phyloP scores from a whole-genome alignment of 1,140 invertebrate genomes.

The Drosophila repletoides region DNA sequence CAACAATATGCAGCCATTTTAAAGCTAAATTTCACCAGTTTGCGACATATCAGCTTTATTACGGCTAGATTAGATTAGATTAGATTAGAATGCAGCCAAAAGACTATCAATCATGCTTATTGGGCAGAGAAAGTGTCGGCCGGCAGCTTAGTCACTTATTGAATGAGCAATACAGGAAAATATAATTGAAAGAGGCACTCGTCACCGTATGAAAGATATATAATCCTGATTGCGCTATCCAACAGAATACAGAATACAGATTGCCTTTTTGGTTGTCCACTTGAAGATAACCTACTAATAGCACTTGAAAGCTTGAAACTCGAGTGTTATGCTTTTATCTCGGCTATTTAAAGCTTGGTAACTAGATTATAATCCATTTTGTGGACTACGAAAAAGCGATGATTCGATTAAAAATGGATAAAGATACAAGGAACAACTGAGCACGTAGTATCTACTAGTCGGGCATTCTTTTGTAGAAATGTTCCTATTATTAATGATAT shows the following conservation, averaged over 20 bases:
- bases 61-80: slow-evolving; percentile 33
- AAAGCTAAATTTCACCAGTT: background rate
- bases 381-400: no score
- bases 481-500: no score
- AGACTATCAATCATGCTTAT: slow-evolving; percentile 4
- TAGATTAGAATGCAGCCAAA: slow-evolving; percentile 14
- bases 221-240: slow-evolving; percentile 39
- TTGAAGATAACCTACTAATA: slow-evolving; percentile 3
- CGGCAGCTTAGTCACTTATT: background rate
- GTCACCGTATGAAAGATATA: slow-evolving; percentile 5
- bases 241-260: background rate
- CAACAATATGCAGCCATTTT: slow-evolving; percentile 10
- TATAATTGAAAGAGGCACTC: slow-evolving; percentile 8
- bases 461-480: no score
- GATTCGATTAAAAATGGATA: no score
- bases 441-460: no score
- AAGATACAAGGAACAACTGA: no score
- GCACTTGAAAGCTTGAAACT: no score
- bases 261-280: background rate
- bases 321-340: no score
- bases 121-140: slow-evolving; percentile 27
- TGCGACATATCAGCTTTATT: slow-evolving; percentile 2
- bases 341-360: no score
- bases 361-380: no score
- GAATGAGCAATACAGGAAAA: slow-evolving; percentile 16